phyloP scores from a whole-genome alignment of 2,888 invertebrate species.

The Rhamphomyia laevipes region DNA sequence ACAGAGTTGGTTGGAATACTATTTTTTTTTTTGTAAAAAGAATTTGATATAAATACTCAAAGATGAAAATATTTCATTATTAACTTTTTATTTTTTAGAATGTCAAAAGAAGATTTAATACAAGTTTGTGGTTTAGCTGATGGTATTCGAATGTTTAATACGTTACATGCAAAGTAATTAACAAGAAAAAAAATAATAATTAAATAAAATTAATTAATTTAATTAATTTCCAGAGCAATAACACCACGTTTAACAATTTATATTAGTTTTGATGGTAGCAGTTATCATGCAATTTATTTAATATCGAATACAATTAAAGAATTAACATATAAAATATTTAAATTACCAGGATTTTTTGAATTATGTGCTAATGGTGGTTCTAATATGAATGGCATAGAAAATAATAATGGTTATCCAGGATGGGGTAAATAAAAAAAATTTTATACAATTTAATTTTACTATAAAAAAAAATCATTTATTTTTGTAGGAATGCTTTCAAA shows the following conservation, averaged over 20 bases:
- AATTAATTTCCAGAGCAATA: slow-evolving; percentile 41
- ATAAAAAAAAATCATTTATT: background rate
- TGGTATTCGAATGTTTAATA: slow-evolving; percentile 86
- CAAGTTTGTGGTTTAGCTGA: slow-evolving; percentile 91
- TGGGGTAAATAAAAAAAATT: slow-evolving; percentile 17
- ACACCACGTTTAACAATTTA: slow-evolving; percentile 74
- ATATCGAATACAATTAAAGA: slow-evolving; percentile 54
- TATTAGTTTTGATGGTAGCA: slow-evolving; percentile 55
- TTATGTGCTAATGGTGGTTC: slow-evolving; percentile 27
- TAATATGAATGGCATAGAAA: slow-evolving; percentile 19
- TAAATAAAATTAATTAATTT: background rate
- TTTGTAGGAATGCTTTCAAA: slow-evolving; percentile 31
- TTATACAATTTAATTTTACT: background rate
- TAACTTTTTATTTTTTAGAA: slow-evolving; percentile 31
- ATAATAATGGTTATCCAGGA: slow-evolving; percentile 15
- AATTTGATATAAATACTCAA: background rate
- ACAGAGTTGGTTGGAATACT: background rate
- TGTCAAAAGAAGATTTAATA: slow-evolving; percentile 83
- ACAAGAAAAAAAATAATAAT: background rate
- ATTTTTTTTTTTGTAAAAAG: background rate
- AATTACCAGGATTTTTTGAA: slow-evolving; percentile 43
- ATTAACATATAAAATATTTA: slow-evolving; percentile 50
- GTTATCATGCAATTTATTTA: slow-evolving; percentile 74
- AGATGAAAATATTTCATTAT: background rate
- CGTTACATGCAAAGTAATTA: slow-evolving; percentile 65